Evolutionary conservation across 2,113 vertebrate species (phyloP).

Genomic region (Podiceps cristatus): DNA sequence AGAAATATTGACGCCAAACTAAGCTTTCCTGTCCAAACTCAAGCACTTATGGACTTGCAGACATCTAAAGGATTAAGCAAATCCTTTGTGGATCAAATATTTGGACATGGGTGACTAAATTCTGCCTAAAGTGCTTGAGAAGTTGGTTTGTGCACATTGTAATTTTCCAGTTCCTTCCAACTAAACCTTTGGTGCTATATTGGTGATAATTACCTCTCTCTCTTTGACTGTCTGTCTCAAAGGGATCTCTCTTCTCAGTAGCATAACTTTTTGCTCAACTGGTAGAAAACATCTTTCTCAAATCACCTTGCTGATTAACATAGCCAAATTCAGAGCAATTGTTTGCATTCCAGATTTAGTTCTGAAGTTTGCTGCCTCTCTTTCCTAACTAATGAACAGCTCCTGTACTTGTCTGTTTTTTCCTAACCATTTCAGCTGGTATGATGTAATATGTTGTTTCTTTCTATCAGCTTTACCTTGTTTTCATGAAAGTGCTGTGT

Average conservation of each 20-base stretch:
- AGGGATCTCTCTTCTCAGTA: not conserved
- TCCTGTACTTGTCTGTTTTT: not conserved
- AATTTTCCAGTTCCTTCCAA: slow-evolving; percentile 42
- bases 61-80: slow-evolving; percentile 68
- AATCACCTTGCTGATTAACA: not conserved
- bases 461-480: not conserved
- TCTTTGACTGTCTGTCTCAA: slow-evolving; percentile 2
- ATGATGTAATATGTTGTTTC: not conserved
- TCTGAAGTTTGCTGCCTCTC: not conserved
- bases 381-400: slow-evolving; percentile 21
- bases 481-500: not conserved
- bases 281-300: slow-evolving; percentile 6
- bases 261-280: not conserved
- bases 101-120: slow-evolving; percentile 68
- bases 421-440: not conserved
- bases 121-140: slow-evolving; percentile 50
- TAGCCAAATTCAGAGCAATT: not conserved
- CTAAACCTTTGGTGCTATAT: slow-evolving; percentile 50
- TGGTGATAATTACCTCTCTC: slow-evolving; percentile 54
- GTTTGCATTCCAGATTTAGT: not conserved
- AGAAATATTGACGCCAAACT: slow-evolving; percentile 67
- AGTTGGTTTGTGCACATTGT: slow-evolving; percentile 41
- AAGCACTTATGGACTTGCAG: slow-evolving; percentile 45
- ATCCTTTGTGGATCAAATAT: slow-evolving; percentile 66
- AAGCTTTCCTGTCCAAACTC: slow-evolving; percentile 67